Evolutionary conservation across 2,113 vertebrate genomes (phyloP), one percentile per base, ranked within the genome.

Genomic region (Lathamus discolor): DNA sequence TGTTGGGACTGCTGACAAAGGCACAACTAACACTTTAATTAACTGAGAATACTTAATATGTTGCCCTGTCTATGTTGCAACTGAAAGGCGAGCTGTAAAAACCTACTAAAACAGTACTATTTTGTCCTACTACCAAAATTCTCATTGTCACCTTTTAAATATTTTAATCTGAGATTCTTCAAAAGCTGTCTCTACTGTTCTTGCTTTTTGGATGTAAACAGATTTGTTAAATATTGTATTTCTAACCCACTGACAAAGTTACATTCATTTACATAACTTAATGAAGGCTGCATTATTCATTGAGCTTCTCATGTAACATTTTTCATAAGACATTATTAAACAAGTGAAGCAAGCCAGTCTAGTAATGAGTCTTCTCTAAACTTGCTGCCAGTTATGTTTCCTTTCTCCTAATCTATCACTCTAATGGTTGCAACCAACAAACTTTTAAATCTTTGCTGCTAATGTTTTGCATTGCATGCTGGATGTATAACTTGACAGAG

Each of bases 231-330:
- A 94, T 97, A 91, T 95, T 94, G 97, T 80, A 92, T 97, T 91
- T 94, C 74, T 81, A 86, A 96, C 92, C 93, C 93, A 94, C 95
- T 87, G 79, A 92, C n/a, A 68, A 94, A 87, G 94, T 72, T 93
- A 74, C 80, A 81, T 94, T 95, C 43, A 96, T 96, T 96, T 96
- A 96, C 91, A 88, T 96, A 96, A 88, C 79, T 85, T 88, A 95
- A 96, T 83, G 96, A 96, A 96, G 75, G 88, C 74, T 96, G 95
- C 92, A 95, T 97, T 97, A 97, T 97, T 97, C 95, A 97, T 89
- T 84, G 91, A 94, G 93, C 78, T 87, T 92, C 91, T 94, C 95
- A 88, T 86, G 86, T 95, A 91, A 93, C 95, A 78, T 97, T 97
- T 97, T 95, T 96, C 44, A 43, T 83, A 94, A 76, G 84, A 84